Conservation (phyloP, 2,113 vertebrate genomes). For the Chrysemys picta region DNA sequence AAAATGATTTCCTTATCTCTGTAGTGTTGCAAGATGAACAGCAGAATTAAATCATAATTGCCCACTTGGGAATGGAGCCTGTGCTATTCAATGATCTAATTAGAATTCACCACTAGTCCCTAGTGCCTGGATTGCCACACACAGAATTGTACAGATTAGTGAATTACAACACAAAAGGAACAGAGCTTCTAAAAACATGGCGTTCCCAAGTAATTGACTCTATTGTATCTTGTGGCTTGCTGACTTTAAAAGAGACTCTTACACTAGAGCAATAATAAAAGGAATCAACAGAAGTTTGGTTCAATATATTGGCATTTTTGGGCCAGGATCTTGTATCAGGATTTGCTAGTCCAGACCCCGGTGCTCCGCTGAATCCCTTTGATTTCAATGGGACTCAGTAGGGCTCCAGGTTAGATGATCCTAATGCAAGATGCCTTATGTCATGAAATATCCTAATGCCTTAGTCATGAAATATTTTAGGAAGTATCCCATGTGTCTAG, state of each 20-base stretch:
- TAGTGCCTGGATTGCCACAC: neutral
- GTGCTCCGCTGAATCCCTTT: neutral
- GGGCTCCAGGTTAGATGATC: neutral
- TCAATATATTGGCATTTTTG: neutral
- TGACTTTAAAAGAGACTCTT: neutral
- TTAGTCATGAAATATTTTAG: neutral
- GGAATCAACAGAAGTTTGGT: neutral
- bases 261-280: neutral
- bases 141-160: neutral
- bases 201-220: neutral
- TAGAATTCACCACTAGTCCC: neutral
- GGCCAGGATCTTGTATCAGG: neutral
- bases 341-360: neutral
- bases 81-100: slow-evolving; percentile 12
- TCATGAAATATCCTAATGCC: neutral
- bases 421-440: neutral
- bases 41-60: neutral
- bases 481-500: neutral
- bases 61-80: neutral
- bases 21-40: neutral
- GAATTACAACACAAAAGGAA: neutral
- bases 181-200: neutral
- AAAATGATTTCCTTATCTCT: neutral
- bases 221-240: neutral
- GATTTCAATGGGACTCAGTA: neutral